A percentile compares a stretch with the other conserved stretches of the same genome.
Conservation (phyloP, 2,797 vertebrate genomes). For the Bovichtus diacanthus region DNA sequence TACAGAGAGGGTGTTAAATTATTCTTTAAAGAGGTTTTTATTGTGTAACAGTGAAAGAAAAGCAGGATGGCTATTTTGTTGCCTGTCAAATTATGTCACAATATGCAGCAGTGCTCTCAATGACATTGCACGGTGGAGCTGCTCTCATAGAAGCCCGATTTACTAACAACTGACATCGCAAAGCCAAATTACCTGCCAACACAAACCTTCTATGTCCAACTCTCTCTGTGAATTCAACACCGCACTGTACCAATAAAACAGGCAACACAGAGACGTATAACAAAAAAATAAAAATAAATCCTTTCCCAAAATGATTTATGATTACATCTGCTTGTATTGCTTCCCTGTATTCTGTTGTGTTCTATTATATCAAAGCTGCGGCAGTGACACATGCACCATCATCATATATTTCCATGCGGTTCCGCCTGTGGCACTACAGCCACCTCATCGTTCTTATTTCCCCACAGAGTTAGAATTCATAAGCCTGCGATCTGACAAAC, state of each 20-base stretch:
- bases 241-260: conserved; percentile 15
- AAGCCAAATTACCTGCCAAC: conserved; percentile 20
- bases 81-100: neutral
- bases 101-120: conserved; percentile 4
- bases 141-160: conserved; percentile 2
- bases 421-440: conserved; percentile 53
- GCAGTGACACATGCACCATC: conserved; percentile 42
- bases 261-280: neutral
- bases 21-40: neutral
- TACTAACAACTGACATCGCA: conserved; percentile 5
- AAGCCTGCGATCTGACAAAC: conserved; percentile 59
- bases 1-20: neutral
- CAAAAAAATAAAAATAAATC: conserved; percentile 14
- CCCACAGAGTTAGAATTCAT: conserved; percentile 67
- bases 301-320: conserved; percentile 14
- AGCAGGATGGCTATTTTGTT: neutral
- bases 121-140: conserved; percentile 13
- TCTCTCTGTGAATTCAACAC: conserved; percentile 14
- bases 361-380: conserved; percentile 35
- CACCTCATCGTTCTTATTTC: conserved; percentile 68
- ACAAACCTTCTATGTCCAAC: conserved; percentile 14
- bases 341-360: conserved; percentile 32
- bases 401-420: conserved; percentile 47
- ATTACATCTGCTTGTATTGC: conserved; percentile 18
- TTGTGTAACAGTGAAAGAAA: neutral